These are phyloP conservation scores for Hexactinellida sp. DNA, from an alignment of 37 sponge, comb jelly and placozoan genomes.

Conservation along the genomic window DNA sequence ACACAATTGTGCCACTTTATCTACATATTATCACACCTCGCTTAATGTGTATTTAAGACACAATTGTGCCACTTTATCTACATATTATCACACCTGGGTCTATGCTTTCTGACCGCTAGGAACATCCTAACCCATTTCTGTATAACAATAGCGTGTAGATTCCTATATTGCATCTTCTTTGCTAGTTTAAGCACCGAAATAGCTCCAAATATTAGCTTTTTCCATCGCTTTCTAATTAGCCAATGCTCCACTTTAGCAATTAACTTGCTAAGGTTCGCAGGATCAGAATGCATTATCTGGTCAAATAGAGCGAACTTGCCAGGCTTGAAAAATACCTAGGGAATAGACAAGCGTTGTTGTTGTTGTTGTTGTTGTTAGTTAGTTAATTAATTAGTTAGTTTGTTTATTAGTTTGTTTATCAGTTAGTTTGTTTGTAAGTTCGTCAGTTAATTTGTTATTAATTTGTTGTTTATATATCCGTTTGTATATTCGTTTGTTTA, in stretches of 20 bases:
- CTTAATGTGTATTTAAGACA: not conserved
- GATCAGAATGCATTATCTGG: constrained; percentile 71
- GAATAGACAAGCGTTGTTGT: too few relatives aligned
- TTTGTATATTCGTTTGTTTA: too few relatives aligned
- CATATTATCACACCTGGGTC: constrained; percentile 42
- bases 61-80: not conserved
- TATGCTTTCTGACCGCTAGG: constrained; percentile 45
- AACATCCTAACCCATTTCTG: constrained; percentile 60
- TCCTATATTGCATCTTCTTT: constrained; percentile 56
- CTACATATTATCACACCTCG: too few relatives aligned
- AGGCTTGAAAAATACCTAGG: constrained; percentile 78
- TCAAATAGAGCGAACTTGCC: constrained; percentile 99
- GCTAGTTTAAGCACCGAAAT: constrained; percentile 74
- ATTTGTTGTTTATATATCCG: too few relatives aligned
- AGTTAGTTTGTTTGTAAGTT: too few relatives aligned
- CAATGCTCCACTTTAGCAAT: constrained; percentile 52
- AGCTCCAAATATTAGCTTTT: constrained; percentile 74
- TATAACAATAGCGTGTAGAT: constrained; percentile 41
- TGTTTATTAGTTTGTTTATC: too few relatives aligned
- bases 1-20: too few relatives aligned
- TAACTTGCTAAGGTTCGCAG: constrained; percentile 44
- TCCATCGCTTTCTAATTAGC: constrained; percentile 74
- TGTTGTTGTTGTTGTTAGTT: not conserved
- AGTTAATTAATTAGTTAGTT: not conserved
- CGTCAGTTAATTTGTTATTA: too few relatives aligned